Evolutionary conservation across 2,797 vertebrate species (phyloP).

Genomic region (Pipistrellus pipistrellus): DNA sequence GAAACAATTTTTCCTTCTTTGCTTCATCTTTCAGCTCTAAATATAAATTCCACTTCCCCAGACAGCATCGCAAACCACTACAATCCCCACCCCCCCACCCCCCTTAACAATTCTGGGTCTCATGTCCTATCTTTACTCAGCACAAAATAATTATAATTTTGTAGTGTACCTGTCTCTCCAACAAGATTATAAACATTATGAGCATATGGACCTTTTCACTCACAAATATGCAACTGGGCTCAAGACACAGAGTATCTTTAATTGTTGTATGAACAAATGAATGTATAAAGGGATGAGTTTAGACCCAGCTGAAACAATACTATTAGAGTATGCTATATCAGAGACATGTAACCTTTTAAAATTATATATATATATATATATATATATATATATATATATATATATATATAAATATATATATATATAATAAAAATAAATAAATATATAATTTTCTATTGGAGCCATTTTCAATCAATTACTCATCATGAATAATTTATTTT

Average conservation of each 20-base stretch:
- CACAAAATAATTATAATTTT: not conserved
- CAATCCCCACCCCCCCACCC: too few relatives aligned
- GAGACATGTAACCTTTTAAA: slow-evolving; percentile 12
- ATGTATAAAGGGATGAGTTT: not conserved
- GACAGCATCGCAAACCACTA: not conserved
- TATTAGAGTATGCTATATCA: not conserved
- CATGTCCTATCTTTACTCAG: not conserved
- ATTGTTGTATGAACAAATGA: slow-evolving; percentile 4
- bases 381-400: too few relatives aligned
- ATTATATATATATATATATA: slow-evolving; percentile 15
- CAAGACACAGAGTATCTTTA: not conserved
- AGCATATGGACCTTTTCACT: slow-evolving; percentile 30
- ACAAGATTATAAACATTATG: not conserved
- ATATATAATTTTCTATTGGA: not conserved
- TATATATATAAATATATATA: too few relatives aligned
- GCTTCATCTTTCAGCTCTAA: not conserved
- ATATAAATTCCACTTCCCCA: not conserved
- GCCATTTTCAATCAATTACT: slow-evolving; percentile 47
- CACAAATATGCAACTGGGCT: not conserved
- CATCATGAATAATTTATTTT: slow-evolving; percentile 43
- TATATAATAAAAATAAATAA: too few relatives aligned
- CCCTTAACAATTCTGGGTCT: not conserved
- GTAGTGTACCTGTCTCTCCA: slow-evolving; percentile 17
- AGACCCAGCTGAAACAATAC: not conserved
- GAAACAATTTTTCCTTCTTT: not conserved